Conservation (phyloP, 2,888 invertebrate species). For the Copidosoma aretas region DNA sequence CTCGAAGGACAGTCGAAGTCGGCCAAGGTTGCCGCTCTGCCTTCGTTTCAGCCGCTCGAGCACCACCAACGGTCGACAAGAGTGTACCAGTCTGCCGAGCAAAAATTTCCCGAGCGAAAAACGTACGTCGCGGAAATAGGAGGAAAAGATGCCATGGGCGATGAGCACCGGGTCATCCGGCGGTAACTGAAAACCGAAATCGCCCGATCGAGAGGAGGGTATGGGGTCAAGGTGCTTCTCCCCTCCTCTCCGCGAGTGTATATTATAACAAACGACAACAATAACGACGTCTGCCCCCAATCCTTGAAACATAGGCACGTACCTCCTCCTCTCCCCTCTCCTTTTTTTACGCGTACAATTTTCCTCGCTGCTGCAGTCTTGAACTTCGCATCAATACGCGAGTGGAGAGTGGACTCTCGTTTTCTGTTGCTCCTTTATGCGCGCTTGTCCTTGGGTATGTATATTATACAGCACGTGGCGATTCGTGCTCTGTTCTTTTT, state of each 20-base stretch:
- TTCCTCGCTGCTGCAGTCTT: slow-evolving; percentile 22
- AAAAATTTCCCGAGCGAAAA: background rate
- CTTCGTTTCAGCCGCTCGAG: slow-evolving; percentile 28
- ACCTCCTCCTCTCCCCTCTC: too few species aligned
- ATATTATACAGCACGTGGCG: background rate
- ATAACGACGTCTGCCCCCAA: slow-evolving; percentile 23
- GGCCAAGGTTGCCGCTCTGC: slow-evolving; percentile 29
- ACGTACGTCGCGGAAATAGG: background rate
- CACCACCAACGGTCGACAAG: slow-evolving; percentile 18
- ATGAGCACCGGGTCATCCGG: background rate
- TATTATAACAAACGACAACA: too few species aligned
- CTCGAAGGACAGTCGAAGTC: slow-evolving; percentile 22
- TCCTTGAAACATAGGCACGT: slow-evolving; percentile 23
- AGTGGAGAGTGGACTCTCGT: slow-evolving; percentile 1
- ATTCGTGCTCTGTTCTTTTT: background rate
- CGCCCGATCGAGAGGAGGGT: slow-evolving; percentile 21
- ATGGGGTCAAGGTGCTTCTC: slow-evolving; percentile 35
- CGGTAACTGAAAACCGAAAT: slow-evolving; percentile 25
- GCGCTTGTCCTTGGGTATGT: background rate
- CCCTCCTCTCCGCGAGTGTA: slow-evolving; percentile 16
- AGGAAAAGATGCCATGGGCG: background rate
- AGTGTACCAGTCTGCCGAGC: background rate
- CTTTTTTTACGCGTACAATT: slow-evolving; percentile 26
- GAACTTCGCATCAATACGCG: slow-evolving; percentile 21
- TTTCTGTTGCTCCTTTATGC: background rate